A percentile compares a stretch with the other conserved stretches of the same genome.
Conservation (phyloP, 2,888 invertebrate genomes). For the Microchrysa polita region DNA sequence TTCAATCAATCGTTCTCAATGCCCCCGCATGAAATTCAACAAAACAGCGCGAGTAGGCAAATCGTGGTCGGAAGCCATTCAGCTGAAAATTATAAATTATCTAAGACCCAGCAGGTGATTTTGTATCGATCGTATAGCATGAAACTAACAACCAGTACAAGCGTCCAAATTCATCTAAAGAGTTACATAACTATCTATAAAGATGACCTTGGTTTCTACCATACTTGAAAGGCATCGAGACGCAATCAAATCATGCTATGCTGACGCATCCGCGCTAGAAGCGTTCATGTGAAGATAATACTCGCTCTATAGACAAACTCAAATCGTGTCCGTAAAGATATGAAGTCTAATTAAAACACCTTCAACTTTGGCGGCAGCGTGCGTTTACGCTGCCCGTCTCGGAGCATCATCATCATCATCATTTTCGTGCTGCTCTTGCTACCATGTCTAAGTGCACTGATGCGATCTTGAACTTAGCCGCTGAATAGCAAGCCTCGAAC, state of each 20-base stretch:
- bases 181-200: not conserved
- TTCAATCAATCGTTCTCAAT: no score
- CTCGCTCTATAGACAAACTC: no score
- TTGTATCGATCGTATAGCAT: no score
- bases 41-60: no score
- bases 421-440: not conserved
- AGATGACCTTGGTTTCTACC: conserved; percentile 22
- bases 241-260: not conserved
- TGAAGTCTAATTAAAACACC: conserved; percentile 37
- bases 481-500: conserved; percentile 37
- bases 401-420: no score
- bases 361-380: conserved; percentile 24
- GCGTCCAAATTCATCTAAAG: no score
- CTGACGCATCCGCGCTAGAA: conserved; percentile 16
- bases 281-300: conserved; percentile 20
- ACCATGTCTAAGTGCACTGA: conserved; percentile 11
- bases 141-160: no score
- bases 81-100: no score
- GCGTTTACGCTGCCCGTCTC: no score
- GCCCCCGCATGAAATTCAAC: no score
- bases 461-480: conserved; percentile 34
- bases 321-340: not conserved
- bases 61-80: no score
- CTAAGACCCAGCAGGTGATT: no score
- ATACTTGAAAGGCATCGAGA: conserved; percentile 1